Evolutionary conservation across 2,113 vertebrate genomes (phyloP), one percentile per base, ranked within the genome.

Genomic region (Meriones unguiculatus): DNA sequence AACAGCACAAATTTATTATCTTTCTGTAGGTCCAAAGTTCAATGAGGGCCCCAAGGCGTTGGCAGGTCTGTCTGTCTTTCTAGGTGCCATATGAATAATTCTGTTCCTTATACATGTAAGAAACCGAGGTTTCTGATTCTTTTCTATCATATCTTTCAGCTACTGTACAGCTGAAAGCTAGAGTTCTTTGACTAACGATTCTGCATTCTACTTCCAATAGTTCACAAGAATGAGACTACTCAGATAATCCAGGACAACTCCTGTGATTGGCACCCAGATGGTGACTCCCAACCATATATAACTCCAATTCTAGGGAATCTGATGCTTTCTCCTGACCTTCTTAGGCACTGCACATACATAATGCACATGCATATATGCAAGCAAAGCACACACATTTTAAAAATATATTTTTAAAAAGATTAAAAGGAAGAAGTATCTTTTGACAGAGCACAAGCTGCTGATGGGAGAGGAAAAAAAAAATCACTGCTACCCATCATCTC

Each of bases 371-470:
- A 69, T 32, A 7, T 32, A 81, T n/a, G 15, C 35, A 84, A 24
- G 81, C 81, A 84, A 84, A 64, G n/a, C 81, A 84, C 14, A 84
- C 24, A 64, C n/a, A 64, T 41, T 84, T 17, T 2, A 62, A 25
- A 81, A 81, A 57, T n/a, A 35, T 10, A 81, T 62, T 9, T 80
- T 38, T 46, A 50, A 70, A 88, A 96, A 93, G 64, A 96, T 17
- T 8, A 64, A n/a, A 95, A 90, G 35, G 59, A 87, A 90, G 59
- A 14, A 46, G 14, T 22, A 77, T 64, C 41, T 93, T 90, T 77
- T 59, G 54, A 95, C 14, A 81, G 72, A 87, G 24, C 41, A 65
- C 90, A 93, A 94, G 78, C 64, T 96, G n/a, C 30, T 86, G 32
- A 80, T 65, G 35, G 62, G 72, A 92, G 32, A 91, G 13, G 77